Evolutionary conservation across 2,113 vertebrate genomes (phyloP), one percentile per base, ranked within the genome.

Genomic region (Xyrauchen texanus): DNA sequence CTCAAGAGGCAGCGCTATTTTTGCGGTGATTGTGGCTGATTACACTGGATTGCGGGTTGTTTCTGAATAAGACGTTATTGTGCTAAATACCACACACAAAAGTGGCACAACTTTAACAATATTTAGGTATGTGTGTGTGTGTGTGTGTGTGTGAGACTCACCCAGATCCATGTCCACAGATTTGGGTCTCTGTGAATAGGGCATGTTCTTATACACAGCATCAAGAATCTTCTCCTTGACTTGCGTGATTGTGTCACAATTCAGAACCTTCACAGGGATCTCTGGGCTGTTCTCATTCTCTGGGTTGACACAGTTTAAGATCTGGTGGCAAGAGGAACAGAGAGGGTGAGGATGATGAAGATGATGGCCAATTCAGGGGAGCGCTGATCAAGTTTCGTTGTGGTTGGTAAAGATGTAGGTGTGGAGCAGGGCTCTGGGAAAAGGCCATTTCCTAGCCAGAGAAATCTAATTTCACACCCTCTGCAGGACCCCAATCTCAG

Each of bases 191-290:
- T 97, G 97, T 13, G 97, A 99, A 34, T 98, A 99, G 0, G 98
- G 97, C 82, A 98, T 97, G 0, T 99, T 99, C 88, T 99, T 99
- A 86, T 98, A 99, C 1, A 98, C 93, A 0, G 97, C 96, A 0
- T 99, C 98, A 0, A 99, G 93, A 77, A 99, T 98, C 91, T 99
- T 99, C 90, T 99, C 98, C 89, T 99, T 99, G 85, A 97, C 97
- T 63, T 99, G 97, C 0, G 96, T 99, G 93, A 99, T 95, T 78
- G 98, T 98, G 88, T 98, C 98, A 0, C 98, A 99, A 93, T 99
- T 99, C 49, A 99, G 86, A 86, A 96, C 97, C 88, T 99, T 99
- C 55, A 99, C 97, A 0, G 97, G 96, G 88, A 98, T 98, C 93
- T 99, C 98, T 0, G 97, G 97, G 7, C 97, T 99, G 92, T 99